Percentiles rank a stretch among this genome's conserved stretches.
Conservation (phyloP, 2,113 vertebrate species). For the Chitala chitala region DNA sequence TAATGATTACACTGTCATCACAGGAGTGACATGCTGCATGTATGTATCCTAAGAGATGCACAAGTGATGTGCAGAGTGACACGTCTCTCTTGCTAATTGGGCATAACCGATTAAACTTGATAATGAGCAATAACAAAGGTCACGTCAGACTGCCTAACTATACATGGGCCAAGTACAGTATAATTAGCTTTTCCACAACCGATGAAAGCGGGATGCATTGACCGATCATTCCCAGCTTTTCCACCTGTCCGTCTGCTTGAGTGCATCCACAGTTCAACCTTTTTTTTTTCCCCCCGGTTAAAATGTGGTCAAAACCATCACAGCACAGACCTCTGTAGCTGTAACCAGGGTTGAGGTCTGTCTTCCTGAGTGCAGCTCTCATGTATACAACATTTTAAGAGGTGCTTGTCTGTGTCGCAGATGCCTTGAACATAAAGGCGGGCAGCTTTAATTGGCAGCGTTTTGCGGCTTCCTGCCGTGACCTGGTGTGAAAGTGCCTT, state of each 20-base stretch:
- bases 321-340: not conserved
- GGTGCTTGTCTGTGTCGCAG: too few species aligned
- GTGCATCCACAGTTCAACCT: too few species aligned
- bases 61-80: not conserved
- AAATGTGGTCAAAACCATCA: not conserved
- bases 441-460: not conserved
- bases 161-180: too few species aligned
- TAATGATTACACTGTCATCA: not conserved
- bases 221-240: too few species aligned
- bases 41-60: not conserved
- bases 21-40: not conserved
- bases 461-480: not conserved
- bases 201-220: too few species aligned
- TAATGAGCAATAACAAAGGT: not conserved
- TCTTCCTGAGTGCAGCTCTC: not conserved
- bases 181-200: too few species aligned
- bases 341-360: not conserved
- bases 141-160: not conserved
- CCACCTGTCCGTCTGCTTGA: too few species aligned
- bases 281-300: too few species aligned
- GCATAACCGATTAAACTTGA: not conserved
- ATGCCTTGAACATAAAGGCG: too few species aligned
- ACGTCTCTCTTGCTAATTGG: not conserved
- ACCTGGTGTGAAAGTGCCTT: not conserved
- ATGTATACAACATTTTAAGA: too few species aligned